A percentile compares a stretch with the other conserved stretches of the same genome.
Conservation (phyloP, 2,113 vertebrate genomes). For the Chauna torquata region DNA sequence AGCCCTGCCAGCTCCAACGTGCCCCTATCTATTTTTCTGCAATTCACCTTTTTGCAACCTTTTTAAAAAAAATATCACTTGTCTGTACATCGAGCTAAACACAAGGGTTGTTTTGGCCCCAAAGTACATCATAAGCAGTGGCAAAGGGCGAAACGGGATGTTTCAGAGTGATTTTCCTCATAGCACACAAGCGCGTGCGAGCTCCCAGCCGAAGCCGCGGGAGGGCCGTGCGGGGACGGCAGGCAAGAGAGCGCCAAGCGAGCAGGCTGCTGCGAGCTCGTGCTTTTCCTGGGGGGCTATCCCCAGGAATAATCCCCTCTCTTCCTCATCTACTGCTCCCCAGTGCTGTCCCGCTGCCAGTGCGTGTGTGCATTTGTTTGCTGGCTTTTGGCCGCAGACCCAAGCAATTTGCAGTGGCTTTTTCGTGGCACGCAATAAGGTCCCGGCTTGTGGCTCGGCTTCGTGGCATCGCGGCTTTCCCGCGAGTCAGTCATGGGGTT, state of each 20-base stretch:
- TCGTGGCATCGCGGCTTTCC: background rate
- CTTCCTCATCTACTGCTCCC: background rate
- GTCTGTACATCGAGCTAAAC: background rate
- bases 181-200: background rate
- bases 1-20: background rate
- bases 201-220: background rate
- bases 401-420: background rate
- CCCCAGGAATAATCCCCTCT: background rate
- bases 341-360: fast-evolving
- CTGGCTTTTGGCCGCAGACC: background rate
- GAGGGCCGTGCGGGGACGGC: background rate
- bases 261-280: background rate
- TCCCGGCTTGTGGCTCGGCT: background rate
- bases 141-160: background rate
- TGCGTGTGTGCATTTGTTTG: background rate
- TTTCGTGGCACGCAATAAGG: fast-evolving
- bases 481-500: fast-evolving
- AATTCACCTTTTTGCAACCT: background rate
- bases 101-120: background rate
- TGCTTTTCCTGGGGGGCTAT: background rate
- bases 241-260: background rate
- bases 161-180: background rate
- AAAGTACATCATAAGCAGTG: background rate
- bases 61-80: background rate
- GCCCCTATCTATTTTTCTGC: background rate